phyloP scores from a whole-genome alignment of 2,113 vertebrate genomes.

The Pungitius pungitius region DNA sequence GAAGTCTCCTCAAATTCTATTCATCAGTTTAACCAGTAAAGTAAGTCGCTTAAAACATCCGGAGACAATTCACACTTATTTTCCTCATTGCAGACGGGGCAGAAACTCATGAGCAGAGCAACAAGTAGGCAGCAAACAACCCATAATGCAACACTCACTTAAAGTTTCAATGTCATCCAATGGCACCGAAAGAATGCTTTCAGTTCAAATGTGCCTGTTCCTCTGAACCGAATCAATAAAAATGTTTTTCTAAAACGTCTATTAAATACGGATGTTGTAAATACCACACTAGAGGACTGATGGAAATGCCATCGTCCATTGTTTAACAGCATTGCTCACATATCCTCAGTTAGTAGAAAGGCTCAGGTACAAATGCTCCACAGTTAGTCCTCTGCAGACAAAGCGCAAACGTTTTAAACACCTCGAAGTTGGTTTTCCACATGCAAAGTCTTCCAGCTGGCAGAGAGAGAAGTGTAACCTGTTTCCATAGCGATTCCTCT shows the following conservation, averaged over 20 bases:
- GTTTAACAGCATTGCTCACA: background rate
- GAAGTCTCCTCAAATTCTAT: too few relatives aligned
- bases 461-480: constrained; percentile 9
- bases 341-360: background rate
- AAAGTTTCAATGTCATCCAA: background rate
- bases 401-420: background rate
- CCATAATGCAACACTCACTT: background rate
- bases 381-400: background rate
- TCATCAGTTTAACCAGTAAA: background rate
- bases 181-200: background rate
- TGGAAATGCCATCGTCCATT: background rate
- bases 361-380: background rate
- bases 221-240: background rate
- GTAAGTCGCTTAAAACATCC: background rate
- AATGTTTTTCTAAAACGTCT: background rate
- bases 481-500: constrained; percentile 15
- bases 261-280: background rate
- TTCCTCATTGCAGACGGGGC: background rate
- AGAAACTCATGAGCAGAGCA: background rate
- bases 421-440: background rate
- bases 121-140: background rate
- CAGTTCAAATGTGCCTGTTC: background rate
- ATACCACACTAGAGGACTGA: background rate
- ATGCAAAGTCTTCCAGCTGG: constrained; percentile 2
- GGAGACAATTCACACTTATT: background rate